phyloP scores from a whole-genome alignment of 2,113 vertebrate species.

The Coryphaenoides rupestris region DNA sequence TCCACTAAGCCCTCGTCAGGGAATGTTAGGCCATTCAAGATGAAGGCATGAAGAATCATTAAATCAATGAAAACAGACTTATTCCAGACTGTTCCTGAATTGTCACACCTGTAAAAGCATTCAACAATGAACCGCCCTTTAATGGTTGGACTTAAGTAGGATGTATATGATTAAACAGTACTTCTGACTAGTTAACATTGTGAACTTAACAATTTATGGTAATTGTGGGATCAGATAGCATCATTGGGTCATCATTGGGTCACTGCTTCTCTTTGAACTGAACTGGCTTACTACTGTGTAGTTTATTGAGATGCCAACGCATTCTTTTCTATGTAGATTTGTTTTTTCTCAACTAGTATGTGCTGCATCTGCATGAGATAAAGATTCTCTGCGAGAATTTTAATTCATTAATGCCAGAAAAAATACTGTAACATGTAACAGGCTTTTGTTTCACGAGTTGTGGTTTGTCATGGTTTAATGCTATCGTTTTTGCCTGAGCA shows the following conservation, averaged over 20 bases:
- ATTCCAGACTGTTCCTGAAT: background rate
- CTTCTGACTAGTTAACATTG: conserved; percentile 38
- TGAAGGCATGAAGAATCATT: conserved; percentile 31
- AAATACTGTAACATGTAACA: conserved; percentile 53
- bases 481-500: conserved; percentile 49
- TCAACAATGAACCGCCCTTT: conserved; percentile 30
- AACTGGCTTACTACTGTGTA: conserved; percentile 80
- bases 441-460: conserved; percentile 59
- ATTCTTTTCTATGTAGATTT: conserved; percentile 40
- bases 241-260: conserved; percentile 60
- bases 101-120: conserved; percentile 10
- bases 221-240: conserved; percentile 51
- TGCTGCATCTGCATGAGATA: conserved; percentile 93
- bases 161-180: conserved; percentile 47
- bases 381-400: conserved; percentile 91
- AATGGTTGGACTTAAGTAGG: conserved; percentile 9
- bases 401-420: conserved; percentile 74
- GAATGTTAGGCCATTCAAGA: conserved; percentile 25
- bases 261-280: conserved; percentile 52
- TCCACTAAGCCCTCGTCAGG: conserved; percentile 45
- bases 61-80: conserved; percentile 38
- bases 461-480: conserved; percentile 41
- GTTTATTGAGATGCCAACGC: conserved; percentile 64
- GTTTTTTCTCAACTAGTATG: conserved; percentile 77
- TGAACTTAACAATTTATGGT: conserved; percentile 49